Conservation (phyloP, 2,113 vertebrate species). For the Apeltes quadracus region DNA sequence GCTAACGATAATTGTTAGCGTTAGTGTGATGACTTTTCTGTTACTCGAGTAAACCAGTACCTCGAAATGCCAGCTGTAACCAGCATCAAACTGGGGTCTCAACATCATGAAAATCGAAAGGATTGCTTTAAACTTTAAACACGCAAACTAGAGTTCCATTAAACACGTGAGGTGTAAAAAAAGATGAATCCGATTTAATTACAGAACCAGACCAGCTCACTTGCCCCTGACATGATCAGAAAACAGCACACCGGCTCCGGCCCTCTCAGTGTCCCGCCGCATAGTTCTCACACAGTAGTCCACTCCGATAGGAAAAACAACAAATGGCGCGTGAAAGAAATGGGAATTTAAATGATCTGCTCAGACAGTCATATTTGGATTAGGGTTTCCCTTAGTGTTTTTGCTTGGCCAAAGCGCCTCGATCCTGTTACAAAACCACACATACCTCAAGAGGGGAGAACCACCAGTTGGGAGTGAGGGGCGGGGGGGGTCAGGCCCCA, state of each 20-base stretch:
- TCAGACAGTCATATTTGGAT: conserved; percentile 70
- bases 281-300: conserved; percentile 48
- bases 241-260: conserved; percentile 29
- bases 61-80: background rate
- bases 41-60: background rate
- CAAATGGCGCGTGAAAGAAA: conserved; percentile 46
- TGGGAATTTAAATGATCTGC: conserved; percentile 60
- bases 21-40: background rate
- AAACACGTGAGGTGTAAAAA: conserved; percentile 3
- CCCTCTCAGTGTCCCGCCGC: conserved; percentile 13
- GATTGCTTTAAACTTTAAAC: background rate
- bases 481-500: conserved; percentile 22
- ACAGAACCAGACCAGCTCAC: background rate
- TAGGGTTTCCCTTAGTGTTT: conserved; percentile 59
- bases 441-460: conserved; percentile 46
- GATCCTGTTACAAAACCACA: conserved; percentile 64
- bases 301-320: conserved; percentile 34
- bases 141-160: conserved; percentile 25
- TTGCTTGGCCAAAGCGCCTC: conserved; percentile 46
- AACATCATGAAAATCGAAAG: background rate
- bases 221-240: conserved; percentile 36
- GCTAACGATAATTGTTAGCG: background rate
- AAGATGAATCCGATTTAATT: conserved; percentile 36
- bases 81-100: background rate
- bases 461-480: background rate